Base-by-base conservation (phyloP, 2,888 invertebrate species). In the Zygaena filipendulae region DNA sequence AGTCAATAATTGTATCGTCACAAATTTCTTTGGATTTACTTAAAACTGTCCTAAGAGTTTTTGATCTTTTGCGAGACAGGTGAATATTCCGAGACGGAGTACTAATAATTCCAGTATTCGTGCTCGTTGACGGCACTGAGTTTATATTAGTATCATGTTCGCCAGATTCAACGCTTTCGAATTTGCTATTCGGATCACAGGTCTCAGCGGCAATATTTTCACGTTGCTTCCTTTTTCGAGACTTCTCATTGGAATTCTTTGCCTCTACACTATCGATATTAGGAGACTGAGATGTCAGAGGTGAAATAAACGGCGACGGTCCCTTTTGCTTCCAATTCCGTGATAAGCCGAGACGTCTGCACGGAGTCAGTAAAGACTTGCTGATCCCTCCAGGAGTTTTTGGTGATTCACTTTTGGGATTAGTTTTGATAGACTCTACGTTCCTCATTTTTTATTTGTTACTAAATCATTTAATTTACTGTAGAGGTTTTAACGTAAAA, bases 331-430 rank as follows among this genome's bases (percentile, higher is more conserved):
- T 66, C 66, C 69, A 72, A 32, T 68, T 74, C 10, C 81, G 66
- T 2, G 82, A 82, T 14, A 83, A 55, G 6, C 83, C 83, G 18
- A 83, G 51, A 47, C 82, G 61, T 48, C 82, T 57, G 40, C 81
- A 82, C 11, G 83, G 82, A 24, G 82, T 83, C 21, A 82, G 49
- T 20, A 81, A 53, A 11, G 70, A 68, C 41, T 77, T 82, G 42
- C 72, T 82, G 11, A 83, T 82, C 10, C 81, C 79, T 10, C 74
- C 79, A 2, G 74, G 72, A 11, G 74, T 80, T 45, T 77, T 77
- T 2, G 77, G 72, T 1, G 77, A 68, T 27, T 67, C 67, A 6
- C 33, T 47, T 29, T 42, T 52, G 19, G 11, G 29, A n/a, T 38
- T 55, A 2, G 48, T 33, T 42, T 62, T 63, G n/a, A 57, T 23